These are phyloP conservation scores for Orchestia grillus DNA, from an alignment of 1,140 invertebrate genomes.

Conservation along the genomic window DNA sequence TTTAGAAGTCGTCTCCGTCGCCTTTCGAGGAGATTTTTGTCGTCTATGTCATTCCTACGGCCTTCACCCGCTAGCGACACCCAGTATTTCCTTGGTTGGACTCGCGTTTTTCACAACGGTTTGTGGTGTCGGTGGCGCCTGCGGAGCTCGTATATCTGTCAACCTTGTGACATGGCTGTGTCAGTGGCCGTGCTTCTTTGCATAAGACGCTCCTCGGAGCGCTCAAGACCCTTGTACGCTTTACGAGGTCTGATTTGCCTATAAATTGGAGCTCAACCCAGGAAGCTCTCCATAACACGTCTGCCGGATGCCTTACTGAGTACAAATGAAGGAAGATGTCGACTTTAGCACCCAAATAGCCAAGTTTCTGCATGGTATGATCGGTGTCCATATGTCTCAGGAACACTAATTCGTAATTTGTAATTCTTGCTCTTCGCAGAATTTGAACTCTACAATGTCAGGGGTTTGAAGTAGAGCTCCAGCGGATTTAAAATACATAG, in stretches of 20 bases:
- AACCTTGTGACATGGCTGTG: constrained; percentile 24
- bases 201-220: constrained; percentile 18
- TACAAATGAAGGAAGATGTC: constrained; percentile 36
- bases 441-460: neutral
- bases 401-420: neutral
- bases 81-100: neutral
- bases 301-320: constrained; percentile 17
- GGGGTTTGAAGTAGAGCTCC: neutral
- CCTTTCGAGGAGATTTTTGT: neutral
- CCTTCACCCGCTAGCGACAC: neutral
- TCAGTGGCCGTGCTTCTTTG: constrained; percentile 48
- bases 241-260: constrained; percentile 54
- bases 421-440: neutral
- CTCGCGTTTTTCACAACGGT: neutral
- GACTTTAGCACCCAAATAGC: neutral
- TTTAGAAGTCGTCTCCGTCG: neutral
- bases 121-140: constrained; percentile 30
- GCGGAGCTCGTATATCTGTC: constrained; percentile 17
- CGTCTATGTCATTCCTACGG: neutral
- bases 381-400: neutral
- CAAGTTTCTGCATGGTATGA: neutral
- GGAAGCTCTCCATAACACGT: constrained; percentile 50
- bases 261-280: constrained; percentile 51
- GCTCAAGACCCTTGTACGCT: constrained; percentile 38
- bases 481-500: neutral